Base-by-base conservation (phyloP, 2,888 invertebrate species). In the Notodonta ziczac region DNA sequence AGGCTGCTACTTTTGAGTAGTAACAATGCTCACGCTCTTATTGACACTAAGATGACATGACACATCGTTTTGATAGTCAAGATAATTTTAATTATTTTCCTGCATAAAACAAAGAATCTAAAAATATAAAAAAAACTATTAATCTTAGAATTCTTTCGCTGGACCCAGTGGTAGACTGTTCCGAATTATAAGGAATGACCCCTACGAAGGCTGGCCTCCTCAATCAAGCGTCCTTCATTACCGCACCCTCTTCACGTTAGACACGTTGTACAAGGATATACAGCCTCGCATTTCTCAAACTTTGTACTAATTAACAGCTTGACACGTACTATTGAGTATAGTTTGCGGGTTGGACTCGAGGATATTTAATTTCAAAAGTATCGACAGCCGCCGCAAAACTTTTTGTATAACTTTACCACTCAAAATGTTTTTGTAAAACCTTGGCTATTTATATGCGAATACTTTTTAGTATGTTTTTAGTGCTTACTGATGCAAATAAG, bases 141-240 rank as follows among this genome's bases (percentile, higher is more conserved):
- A 54, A 55, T 57, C 52, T 14, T 14, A 12, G 13, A 50, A 40
- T 56, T 58, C 51, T 62, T 59, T 67, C 55, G 16, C 57, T 58
- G 48, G 48, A 53, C 51, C 55, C 42, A 58, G 63, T 67, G 65
- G 67, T 67, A 66, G 65, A 65, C 65, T 57, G 60, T 61, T 44
- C 61, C 61, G 60, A 70, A 67, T 71, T 71, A 73, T 69, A 69
- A 71, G 73, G 63, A 72, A 66, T 73, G 79, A 78, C 78, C 80
- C 70, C 67, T 61, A 66, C 59, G 56, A 69, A 71, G 63, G 67
- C 58, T 69, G 68, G 63, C 72, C 76, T 77, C 73, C 76, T 86
- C 85, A 86, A 88, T 89, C 88, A 85, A 80, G 76, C 64, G 70
- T 71, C 74, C 75, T 86, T 89, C 85, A 86, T 89, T 87, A 87